phyloP scores from a whole-genome alignment of 2,888 invertebrate genomes.

The Tineola bisselliella region DNA sequence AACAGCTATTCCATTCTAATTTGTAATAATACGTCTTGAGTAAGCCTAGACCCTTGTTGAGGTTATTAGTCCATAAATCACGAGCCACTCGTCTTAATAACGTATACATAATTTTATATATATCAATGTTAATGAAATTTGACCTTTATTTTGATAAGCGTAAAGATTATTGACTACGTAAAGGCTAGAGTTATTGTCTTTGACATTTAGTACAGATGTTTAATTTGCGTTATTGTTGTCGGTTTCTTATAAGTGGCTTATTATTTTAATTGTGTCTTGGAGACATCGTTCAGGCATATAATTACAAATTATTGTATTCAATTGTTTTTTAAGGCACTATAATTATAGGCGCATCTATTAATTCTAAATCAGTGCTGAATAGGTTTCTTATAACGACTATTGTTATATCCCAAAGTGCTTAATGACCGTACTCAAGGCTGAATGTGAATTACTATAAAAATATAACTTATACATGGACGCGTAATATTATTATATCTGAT shows the following conservation, averaged over 20 bases:
- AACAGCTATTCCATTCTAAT: slow-evolving; percentile 11
- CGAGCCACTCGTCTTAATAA: slow-evolving; percentile 1
- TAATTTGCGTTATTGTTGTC: background rate
- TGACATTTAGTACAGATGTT: background rate
- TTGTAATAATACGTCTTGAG: slow-evolving; percentile 7
- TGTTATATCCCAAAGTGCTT: too few species aligned
- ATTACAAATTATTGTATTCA: background rate
- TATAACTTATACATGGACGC: too few species aligned
- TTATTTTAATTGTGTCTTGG: background rate
- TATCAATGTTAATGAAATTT: background rate
- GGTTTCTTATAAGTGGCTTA: background rate
- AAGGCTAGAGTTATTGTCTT: background rate
- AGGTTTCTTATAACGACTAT: too few species aligned
- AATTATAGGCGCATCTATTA: too few species aligned
- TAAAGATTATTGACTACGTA: background rate
- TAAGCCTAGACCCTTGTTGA: background rate
- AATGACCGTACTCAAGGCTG: too few species aligned
- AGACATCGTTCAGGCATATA: background rate
- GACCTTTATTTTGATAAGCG: background rate
- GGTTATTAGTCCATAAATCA: slow-evolving; percentile 13
- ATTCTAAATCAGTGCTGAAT: too few species aligned
- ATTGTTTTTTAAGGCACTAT: too few species aligned
- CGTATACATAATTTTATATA: background rate
- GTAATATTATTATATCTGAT: too few species aligned
- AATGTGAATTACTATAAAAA: too few species aligned